Evolutionary conservation across 1,140 invertebrate species (phyloP).

Genomic region (Brachionus manjavacas): DNA sequence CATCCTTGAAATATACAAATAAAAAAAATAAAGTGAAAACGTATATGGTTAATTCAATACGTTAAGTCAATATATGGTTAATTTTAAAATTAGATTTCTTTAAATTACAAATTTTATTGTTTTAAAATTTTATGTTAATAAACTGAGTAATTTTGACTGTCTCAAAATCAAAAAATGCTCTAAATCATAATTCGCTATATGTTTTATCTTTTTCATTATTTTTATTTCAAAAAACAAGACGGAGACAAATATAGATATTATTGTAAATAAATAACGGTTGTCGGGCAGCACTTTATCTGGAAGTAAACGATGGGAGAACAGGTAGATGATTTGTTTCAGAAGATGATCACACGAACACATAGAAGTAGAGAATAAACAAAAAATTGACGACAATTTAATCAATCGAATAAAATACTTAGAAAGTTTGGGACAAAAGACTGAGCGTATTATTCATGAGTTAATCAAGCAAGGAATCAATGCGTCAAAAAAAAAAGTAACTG

Average conservation of each 20-base stretch:
- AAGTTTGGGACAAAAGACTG: neutral
- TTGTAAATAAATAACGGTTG: slow-evolving; percentile 1
- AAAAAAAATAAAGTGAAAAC: too few species aligned
- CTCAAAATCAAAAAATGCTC: too few species aligned
- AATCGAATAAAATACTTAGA: neutral
- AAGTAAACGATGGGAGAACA: neutral
- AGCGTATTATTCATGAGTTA: neutral
- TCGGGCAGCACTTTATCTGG: neutral
- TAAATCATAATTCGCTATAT: too few species aligned
- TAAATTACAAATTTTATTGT: too few species aligned
- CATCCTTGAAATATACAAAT: too few species aligned
- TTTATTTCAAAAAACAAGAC: neutral
- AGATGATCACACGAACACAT: neutral
- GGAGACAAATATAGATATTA: neutral
- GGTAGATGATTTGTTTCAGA: neutral
- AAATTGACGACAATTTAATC: neutral
- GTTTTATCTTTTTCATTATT: too few species aligned
- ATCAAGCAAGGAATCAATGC: neutral
- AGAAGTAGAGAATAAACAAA: neutral
- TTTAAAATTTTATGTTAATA: too few species aligned
- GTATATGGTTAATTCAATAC: too few species aligned
- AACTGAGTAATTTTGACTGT: too few species aligned
- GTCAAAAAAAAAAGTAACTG: neutral
- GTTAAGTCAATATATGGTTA: too few species aligned
- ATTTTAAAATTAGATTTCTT: too few species aligned